phyloP scores from a whole-genome alignment of 2,888 invertebrate genomes.

The Aporophyla lueneburgensis region DNA sequence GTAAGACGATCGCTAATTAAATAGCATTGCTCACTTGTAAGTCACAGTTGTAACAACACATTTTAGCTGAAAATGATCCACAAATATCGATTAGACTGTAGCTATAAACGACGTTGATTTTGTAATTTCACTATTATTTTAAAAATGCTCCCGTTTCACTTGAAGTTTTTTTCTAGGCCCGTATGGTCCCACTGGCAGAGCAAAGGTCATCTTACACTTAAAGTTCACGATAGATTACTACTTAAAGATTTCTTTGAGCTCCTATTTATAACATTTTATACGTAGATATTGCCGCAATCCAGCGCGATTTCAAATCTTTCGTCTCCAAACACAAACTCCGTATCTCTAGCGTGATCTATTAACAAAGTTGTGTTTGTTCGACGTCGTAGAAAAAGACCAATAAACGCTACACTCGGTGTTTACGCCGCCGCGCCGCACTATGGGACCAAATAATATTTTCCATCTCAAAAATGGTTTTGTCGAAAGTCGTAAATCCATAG shows the following conservation, averaged over 20 bases:
- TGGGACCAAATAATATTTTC: no score
- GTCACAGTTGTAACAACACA: not conserved
- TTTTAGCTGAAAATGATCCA: not conserved
- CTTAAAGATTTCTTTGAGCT: not conserved
- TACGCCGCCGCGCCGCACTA: no score
- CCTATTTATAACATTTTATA: not conserved
- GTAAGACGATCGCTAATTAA: constrained; percentile 63
- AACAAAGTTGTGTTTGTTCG: constrained; percentile 44
- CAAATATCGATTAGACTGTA: no score
- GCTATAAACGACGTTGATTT: not conserved
- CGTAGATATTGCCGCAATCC: not conserved
- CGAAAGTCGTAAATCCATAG: no score
- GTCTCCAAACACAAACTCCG: constrained; percentile 7
- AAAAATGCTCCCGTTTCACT: not conserved
- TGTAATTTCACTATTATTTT: not conserved
- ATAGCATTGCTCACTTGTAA: constrained; percentile 25
- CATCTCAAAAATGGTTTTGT: no score
- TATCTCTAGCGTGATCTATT: constrained; percentile 45
- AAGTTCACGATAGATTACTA: not conserved
- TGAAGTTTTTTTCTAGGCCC: not conserved
- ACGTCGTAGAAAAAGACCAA: constrained; percentile 46
- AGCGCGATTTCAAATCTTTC: not conserved
- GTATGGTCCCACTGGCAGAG: not conserved
- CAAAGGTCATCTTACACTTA: not conserved
- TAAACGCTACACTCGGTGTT: constrained; percentile 46